Percentiles rank a stretch among this genome's conserved stretches.
Evolutionary conservation across 2,888 invertebrate genomes (phyloP).

Genomic region (Melanchra persicariae): DNA sequence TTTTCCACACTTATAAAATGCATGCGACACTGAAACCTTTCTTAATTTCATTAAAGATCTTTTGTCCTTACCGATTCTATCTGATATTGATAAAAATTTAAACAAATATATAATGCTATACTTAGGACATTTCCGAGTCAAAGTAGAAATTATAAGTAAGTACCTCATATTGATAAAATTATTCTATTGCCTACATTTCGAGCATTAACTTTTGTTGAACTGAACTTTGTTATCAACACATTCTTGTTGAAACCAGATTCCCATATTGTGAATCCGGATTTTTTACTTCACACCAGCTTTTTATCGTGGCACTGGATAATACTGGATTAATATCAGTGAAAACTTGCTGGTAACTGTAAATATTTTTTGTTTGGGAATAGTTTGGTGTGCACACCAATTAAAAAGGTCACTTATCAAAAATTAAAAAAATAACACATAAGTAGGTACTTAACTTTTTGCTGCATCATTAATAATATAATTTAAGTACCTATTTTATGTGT

Average conservation of each 20-base stretch:
- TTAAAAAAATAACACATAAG: neutral
- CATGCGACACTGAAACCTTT: too few relatives aligned
- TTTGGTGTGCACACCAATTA: slow-evolving; percentile 12
- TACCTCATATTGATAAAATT: slow-evolving; percentile 9
- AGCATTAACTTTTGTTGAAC: slow-evolving; percentile 18
- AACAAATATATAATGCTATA: too few relatives aligned
- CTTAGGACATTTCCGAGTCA: neutral
- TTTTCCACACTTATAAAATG: too few relatives aligned
- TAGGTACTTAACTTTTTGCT: neutral
- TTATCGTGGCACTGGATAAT: slow-evolving; percentile 32
- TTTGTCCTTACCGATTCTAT: too few relatives aligned
- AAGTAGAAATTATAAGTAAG: neutral
- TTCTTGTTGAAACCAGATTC: slow-evolving; percentile 36
- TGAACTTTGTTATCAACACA: slow-evolving; percentile 23
- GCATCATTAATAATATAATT: neutral
- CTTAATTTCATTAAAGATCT: too few relatives aligned
- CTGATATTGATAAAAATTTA: too few relatives aligned
- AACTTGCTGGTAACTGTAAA: slow-evolving; percentile 29
- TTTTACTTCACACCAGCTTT: slow-evolving; percentile 10
- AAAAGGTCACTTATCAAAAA: slow-evolving; percentile 13
- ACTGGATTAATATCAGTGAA: slow-evolving; percentile 27
- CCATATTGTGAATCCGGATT: slow-evolving; percentile 30
- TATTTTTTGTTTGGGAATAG: slow-evolving; percentile 23
- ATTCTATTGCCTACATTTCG: slow-evolving; percentile 18
- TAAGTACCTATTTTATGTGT: neutral